A percentile compares a stretch with the other conserved stretches of the same genome.
Conservation (phyloP, 2,113 vertebrate genomes). For the Lepidothrix coronata region DNA sequence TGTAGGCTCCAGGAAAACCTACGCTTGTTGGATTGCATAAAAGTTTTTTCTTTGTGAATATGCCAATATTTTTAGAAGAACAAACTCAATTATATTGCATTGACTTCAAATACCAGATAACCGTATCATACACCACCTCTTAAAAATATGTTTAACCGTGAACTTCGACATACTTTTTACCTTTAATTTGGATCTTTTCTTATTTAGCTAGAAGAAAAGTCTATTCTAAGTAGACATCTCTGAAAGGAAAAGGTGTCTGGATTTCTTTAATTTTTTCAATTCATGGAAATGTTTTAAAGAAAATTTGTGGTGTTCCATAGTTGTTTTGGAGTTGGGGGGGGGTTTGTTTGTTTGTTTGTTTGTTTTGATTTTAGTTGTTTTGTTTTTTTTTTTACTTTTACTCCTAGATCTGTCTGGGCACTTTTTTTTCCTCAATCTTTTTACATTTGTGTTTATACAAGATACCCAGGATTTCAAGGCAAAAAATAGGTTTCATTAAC, state of each 20-base stretch:
- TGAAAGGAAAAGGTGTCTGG: not conserved
- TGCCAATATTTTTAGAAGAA: not conserved
- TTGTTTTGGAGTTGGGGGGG: not conserved
- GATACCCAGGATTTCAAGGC: not conserved
- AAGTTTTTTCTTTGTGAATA: not conserved
- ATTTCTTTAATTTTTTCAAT: not conserved
- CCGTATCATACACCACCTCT: not conserved
- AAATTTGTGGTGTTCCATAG: not conserved
- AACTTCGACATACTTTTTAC: not conserved
- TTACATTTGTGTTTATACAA: not conserved
- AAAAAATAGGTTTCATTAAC: not conserved
- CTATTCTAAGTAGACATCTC: not conserved
- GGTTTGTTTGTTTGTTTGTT: not conserved
- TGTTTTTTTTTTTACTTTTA: not conserved
- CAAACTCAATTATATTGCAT: not conserved
- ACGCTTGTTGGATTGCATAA: not conserved
- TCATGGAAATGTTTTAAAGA: not conserved
- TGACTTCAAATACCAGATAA: not conserved
- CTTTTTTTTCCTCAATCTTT: not conserved
- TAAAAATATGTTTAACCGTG: not conserved
- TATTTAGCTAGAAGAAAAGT: not conserved
- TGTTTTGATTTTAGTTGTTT: not conserved
- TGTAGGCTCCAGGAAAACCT: not conserved
- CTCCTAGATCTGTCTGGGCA: not conserved
- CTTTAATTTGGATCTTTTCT: not conserved